Evolutionary conservation across 2,888 invertebrate genomes (phyloP), one percentile per base, ranked within the genome.

Genomic region (Trissolcus japonicus): DNA sequence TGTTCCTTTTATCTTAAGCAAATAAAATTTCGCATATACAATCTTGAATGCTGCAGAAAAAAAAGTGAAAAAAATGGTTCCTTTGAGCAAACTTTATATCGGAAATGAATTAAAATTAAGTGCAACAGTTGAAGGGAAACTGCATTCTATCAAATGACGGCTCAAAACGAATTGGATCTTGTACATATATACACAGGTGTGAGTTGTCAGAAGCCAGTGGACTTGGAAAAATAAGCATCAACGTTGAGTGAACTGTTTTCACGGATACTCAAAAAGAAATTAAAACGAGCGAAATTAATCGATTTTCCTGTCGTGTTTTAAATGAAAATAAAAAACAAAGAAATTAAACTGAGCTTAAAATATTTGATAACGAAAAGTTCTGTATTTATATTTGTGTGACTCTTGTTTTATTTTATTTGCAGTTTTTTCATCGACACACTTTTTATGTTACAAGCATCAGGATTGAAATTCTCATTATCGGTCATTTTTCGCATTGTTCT

Each of bases 1-100:
- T 67, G 59, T 67, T 21, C 41, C 19, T 21, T 67, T 67, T 67
- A 59, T 67, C 67, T 67, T 53, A 21, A 50, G 13, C 19, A 51
- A 51, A 56, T 56, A 56, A 25, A 11, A 48, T 56, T 66, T 46
- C n/a, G 56, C 40, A 50, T 14, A 40, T 56, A 66, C 65, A 50
- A 43, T 53, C 50, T 67, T 59, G 35, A 29, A 29, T 11, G 11
- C 29, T 29, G 7, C 35, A 9, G 11, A 9, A 19, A 19, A 11
- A 9, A 7, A 35, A 35, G 35, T 35, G 6, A 2, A 29, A 29
- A 6, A 29, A 29, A 29, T 7, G 9, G n/a, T 4, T 43, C 13
- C 43, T n/a, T 46, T 46, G 14, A 16, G 14, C 6, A 11, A 46
- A 16, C 6, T 46, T 17, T 4, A n/a, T 4, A n/a, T n/a, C 2